These are phyloP conservation scores for Laticauda laticaudata DNA, from an alignment of 2,113 vertebrate species.

Conservation along the genomic window DNA sequence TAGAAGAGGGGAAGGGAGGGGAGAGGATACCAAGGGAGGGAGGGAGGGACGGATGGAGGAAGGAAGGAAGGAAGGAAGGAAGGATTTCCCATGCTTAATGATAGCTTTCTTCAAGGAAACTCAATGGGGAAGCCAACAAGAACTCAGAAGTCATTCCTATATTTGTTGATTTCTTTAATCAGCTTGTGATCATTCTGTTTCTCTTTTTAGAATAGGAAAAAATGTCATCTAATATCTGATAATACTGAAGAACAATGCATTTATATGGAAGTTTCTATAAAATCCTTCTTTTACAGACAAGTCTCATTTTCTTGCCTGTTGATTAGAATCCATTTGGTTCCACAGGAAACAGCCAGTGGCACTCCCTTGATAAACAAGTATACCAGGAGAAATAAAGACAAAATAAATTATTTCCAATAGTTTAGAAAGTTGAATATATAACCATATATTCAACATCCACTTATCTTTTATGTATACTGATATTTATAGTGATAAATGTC, in stretches of 20 bases:
- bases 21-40: too few relatives aligned
- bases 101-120: neutral
- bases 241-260: constrained; percentile 41
- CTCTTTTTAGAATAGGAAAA: neutral
- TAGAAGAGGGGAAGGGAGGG: too few relatives aligned
- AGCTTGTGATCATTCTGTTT: neutral
- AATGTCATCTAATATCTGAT: neutral
- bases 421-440: constrained; percentile 26
- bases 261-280: constrained; percentile 48
- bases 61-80: neutral
- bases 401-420: constrained; percentile 52
- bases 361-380: constrained; percentile 51
- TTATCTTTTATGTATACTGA: constrained; percentile 50
- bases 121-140: neutral
- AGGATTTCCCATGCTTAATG: neutral
- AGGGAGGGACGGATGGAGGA: too few relatives aligned
- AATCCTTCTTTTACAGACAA: constrained; percentile 36
- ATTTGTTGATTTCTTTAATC: neutral
- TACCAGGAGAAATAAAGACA: constrained; percentile 48
- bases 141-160: neutral
- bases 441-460: constrained; percentile 38
- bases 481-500: constrained; percentile 46
- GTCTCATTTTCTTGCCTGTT: constrained; percentile 59
- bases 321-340: constrained; percentile 61
- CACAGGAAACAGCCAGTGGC: constrained; percentile 42